Evolutionary conservation across 2,113 vertebrate genomes (phyloP).

Genomic region (Uria aalge): DNA sequence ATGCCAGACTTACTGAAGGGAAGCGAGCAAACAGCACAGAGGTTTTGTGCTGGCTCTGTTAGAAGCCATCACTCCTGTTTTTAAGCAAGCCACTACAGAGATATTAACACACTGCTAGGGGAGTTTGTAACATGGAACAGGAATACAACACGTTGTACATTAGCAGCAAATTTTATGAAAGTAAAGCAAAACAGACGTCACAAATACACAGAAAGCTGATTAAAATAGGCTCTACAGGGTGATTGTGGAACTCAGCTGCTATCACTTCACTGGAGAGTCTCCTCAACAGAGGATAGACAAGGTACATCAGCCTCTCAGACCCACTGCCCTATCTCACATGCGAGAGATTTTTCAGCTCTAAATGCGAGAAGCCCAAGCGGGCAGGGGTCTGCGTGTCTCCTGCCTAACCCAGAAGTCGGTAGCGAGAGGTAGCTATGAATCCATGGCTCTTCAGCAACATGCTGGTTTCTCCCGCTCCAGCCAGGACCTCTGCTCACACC

Average conservation of each 20-base stretch:
- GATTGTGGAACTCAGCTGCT: neutral
- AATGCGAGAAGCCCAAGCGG: neutral
- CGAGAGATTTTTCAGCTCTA: neutral
- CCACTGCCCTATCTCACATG: neutral
- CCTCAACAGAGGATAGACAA: accelerated
- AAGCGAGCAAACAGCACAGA: accelerated
- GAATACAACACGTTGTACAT: accelerated
- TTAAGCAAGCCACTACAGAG: too few relatives aligned
- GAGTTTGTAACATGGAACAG: accelerated
- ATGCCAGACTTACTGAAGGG: neutral
- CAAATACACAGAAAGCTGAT: neutral
- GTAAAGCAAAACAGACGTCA: neutral
- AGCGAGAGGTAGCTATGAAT: neutral
- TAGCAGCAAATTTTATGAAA: neutral
- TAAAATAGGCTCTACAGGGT: neutral
- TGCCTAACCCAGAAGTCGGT: accelerated
- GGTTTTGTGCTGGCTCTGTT: accelerated
- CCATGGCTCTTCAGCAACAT: accelerated
- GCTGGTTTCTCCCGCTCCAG: neutral
- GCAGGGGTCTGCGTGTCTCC: neutral
- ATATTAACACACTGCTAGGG: neutral
- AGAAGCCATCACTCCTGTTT: accelerated
- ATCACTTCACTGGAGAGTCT: neutral
- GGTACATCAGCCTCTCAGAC: neutral
- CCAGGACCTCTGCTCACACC: neutral